Evolutionary conservation across 2,888 invertebrate genomes (phyloP), one percentile per base, ranked within the genome.

Genomic region (Andrena bicolor): DNA sequence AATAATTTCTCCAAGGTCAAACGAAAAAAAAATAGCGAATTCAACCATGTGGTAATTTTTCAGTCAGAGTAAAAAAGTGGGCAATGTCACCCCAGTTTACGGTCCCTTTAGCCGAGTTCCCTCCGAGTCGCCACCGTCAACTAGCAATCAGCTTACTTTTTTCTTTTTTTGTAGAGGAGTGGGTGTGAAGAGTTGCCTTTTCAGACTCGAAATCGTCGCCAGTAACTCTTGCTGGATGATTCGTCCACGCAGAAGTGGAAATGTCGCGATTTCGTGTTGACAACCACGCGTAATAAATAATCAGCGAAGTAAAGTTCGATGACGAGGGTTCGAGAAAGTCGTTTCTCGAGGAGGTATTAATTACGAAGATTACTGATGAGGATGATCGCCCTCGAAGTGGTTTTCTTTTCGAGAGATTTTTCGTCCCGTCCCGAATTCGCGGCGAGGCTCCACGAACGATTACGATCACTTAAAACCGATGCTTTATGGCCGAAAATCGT

Each of bases 401-500:
- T 7, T 1, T 13, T 8, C 48, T 7, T 20, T 26, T 0, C 2
- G n/a, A 0, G 23, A 60, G 30, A 63, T 61, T 71, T 71, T 71
- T 26, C 16, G 26, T 26, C 23, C 7, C 58, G 76, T 16, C 23
- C 48, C 30, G 26, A 64, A 63, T 64, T 63, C 74, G 35, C 10
- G 30, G 7, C 30, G 5, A 3, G 58, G 6, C 20, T 41, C 51
- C 35, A 6, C 0, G 10, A 20, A 4, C 49, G 16, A n/a, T 66
- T 48, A 78, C 77, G 66, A 51, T 51, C 41, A 5, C 8, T 32
- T 16, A 58, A 72, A 48, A n/a, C 5, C 16, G 49, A 56, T 32
- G 49, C 23, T 81, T 76, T 64, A 72, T 5, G 41, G 35, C 6
- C 53, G 68, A 76, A 71, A 76, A 80, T 69, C 48, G 68, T 69